Base-by-base conservation (phyloP, 2,113 vertebrate species). In the Gopherus flavomarginatus region DNA sequence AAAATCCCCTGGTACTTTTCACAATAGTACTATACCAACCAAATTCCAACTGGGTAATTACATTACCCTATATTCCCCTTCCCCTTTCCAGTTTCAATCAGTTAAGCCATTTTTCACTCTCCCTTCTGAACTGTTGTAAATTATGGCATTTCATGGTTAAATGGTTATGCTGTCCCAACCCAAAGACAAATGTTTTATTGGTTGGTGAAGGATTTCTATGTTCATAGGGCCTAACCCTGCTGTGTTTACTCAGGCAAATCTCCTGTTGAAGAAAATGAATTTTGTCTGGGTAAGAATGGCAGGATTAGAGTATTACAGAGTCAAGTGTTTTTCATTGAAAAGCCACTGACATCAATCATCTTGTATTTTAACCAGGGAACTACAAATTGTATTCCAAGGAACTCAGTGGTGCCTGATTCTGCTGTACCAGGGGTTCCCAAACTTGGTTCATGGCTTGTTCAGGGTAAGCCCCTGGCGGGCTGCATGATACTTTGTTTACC, bases 101-200 rank as follows among this genome's bases (percentile, higher is more conserved):
- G 22, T 3, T 53, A 85, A 89, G 9, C 85, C 57, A 42, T 52
- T 54, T 11, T 90, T 85, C 44, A 54, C 42, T 69, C 16, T 49
- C 8, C 13, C 49, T 89, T 47, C 27, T 81, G 53, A 85, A 11
- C 5, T 88, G 56, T 3, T 86, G 69, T 77, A 8, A 42, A 82
- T 84, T 0, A 0, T 27, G 22, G 84, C 56, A 50, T 19, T 0
- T 0, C 42, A 26, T 38, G 12, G 8, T n/a, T 89, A 17, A 62
- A 77, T 21, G 86, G 13, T 2, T 35, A 52, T 4, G 19, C 22
- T 85, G 38, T 5, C 83, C 11, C 57, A 57, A 4, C 21, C n/a
- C 52, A 88, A 83, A 80, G 85, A 11, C 49, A 11, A 56, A 1
- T 11, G 0, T 54, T 87, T 92, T 89, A 14, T 79, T 47, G 83